Evolutionary conservation across 2,888 invertebrate genomes (phyloP), one percentile per base, ranked within the genome.

Genomic region (Drosophila suboccidentalis): DNA sequence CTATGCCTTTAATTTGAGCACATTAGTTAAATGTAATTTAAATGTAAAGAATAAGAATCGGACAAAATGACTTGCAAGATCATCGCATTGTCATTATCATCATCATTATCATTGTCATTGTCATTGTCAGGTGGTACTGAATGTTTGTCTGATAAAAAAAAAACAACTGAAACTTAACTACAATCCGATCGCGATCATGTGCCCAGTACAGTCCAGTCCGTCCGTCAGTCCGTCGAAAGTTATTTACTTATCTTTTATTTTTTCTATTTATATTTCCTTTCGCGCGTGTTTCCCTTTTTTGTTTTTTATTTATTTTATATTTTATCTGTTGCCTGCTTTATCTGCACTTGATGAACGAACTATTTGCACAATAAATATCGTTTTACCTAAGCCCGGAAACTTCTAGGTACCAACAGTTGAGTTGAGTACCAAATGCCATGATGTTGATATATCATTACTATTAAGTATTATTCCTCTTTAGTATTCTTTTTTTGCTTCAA

Each of bases 111-210:
- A 51, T 29, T 43, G 51, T 57, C 70, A 51, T 29, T 43, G 55
- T 57, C 70, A 62, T 49, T 60, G 50, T 70, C 61, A 68, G 58
- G 69, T 34, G 70, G 50, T 69, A 36, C 53, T 19, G 13, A 32
- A 17, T 36, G 19, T 15, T n/a, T 36, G 9, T 44, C 22, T 55
- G 66, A 72, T 66, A 72, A 62, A 71, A 39, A 41, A 55, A 46
- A 10, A 15, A 36, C 11, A n/a, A 9, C 22, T 11, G 17, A 17
- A 44, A 57, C 19, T 19, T 19, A 19, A 19, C 43, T 10, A 39
- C 61, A 36, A 44, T 50, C 47, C 61, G 75, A 78, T 78, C 79
- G 66, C 68, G 79, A 79, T 79, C 79, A 81, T 81, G 79, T 79
- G 79, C 60, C 38, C 58, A 22, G 51, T 63, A 5, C 26, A 22